Evolutionary conservation across 2,888 invertebrate species (phyloP).

Genomic region (Clostera curtula): DNA sequence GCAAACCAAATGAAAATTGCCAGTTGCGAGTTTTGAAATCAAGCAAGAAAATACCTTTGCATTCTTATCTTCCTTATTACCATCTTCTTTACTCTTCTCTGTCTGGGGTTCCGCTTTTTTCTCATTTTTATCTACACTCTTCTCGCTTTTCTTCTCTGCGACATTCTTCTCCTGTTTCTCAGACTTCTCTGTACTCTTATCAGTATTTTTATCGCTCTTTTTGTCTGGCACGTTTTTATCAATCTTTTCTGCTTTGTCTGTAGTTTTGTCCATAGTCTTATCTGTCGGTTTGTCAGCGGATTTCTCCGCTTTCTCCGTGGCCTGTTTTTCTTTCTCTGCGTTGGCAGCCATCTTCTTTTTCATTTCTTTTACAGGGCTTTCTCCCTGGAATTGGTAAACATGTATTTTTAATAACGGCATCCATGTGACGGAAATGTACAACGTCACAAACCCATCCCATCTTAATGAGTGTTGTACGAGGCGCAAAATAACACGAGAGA

Average conservation of each 20-base stretch:
- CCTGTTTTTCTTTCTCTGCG: slow-evolving; percentile 56
- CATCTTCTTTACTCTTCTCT: slow-evolving; percentile 29
- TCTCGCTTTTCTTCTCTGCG: slow-evolving; percentile 21
- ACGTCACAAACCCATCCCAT: too few relatives aligned
- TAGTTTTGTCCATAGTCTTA: slow-evolving; percentile 23
- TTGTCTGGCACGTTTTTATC: too few relatives aligned
- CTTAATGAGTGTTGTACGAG: too few relatives aligned
- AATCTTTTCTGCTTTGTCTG: slow-evolving; percentile 21
- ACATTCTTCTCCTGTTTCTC: slow-evolving; percentile 28
- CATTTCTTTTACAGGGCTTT: slow-evolving; percentile 61
- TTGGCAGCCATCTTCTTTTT: slow-evolving; percentile 65
- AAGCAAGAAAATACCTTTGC: slow-evolving; percentile 41
- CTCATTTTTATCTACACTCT: slow-evolving; percentile 15
- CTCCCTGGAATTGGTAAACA: slow-evolving; percentile 28
- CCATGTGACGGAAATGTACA: too few relatives aligned
- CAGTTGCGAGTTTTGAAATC: too few relatives aligned
- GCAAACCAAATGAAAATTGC: too few relatives aligned
- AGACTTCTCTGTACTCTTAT: slow-evolving; percentile 19
- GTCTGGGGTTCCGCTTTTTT: slow-evolving; percentile 14
- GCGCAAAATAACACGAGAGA: too few relatives aligned
- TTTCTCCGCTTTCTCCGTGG: slow-evolving; percentile 42
- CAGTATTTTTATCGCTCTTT: slow-evolving; percentile 23
- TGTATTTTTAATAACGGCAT: neutral
- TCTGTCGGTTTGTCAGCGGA: slow-evolving; percentile 29
- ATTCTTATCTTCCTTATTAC: slow-evolving; percentile 37